Percentiles rank a stretch among this genome's conserved stretches.
Conservation (phyloP, 1,140 invertebrate species). For the Stenopsyche tienmushanensis region DNA sequence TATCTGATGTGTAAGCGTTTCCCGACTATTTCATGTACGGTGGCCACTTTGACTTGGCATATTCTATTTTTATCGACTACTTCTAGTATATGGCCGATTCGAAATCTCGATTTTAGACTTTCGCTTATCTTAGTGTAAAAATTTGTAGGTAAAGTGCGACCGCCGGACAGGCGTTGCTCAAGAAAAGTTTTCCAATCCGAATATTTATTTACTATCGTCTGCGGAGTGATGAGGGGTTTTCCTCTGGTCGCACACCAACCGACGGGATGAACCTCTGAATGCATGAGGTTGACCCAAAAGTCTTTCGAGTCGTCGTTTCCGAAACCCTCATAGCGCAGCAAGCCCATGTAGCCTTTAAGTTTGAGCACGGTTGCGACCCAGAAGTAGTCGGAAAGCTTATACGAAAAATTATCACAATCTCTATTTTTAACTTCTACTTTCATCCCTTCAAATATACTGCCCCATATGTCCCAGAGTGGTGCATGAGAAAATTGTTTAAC, state of each 20-base stretch:
- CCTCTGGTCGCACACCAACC: slow-evolving; percentile 96
- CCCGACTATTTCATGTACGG: slow-evolving; percentile 85
- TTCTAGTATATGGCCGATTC: slow-evolving; percentile 82
- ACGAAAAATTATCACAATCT: slow-evolving; percentile 78
- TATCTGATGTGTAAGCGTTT: slow-evolving; percentile 89
- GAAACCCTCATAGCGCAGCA: slow-evolving; percentile 92
- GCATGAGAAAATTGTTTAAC: slow-evolving; percentile 91
- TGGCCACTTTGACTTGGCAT: slow-evolving; percentile 86
- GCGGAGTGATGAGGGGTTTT: slow-evolving; percentile 91
- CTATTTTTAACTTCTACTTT: slow-evolving; percentile 94
- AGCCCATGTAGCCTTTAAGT: slow-evolving; percentile 89
- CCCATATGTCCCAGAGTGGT: slow-evolving; percentile 89
- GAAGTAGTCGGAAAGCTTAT: slow-evolving; percentile 78
- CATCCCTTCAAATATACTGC: slow-evolving; percentile 90
- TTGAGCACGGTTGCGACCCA: slow-evolving; percentile 94
- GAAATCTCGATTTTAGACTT: slow-evolving; percentile 79
- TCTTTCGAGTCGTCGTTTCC: slow-evolving; percentile 84
- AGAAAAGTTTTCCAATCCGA: slow-evolving; percentile 94
- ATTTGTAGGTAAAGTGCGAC: slow-evolving; percentile 86
- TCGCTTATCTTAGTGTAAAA: slow-evolving; percentile 87
- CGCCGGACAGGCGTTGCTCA: slow-evolving; percentile 87
- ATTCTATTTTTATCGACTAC: slow-evolving; percentile 95
- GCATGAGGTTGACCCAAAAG: slow-evolving; percentile 95
- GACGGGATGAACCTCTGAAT: slow-evolving; percentile 90
- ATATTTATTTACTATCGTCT: slow-evolving; percentile 87